Evolutionary conservation across 2,113 vertebrate species (phyloP), one percentile per base, ranked within the genome.

Genomic region (Oreamnos americanus): DNA sequence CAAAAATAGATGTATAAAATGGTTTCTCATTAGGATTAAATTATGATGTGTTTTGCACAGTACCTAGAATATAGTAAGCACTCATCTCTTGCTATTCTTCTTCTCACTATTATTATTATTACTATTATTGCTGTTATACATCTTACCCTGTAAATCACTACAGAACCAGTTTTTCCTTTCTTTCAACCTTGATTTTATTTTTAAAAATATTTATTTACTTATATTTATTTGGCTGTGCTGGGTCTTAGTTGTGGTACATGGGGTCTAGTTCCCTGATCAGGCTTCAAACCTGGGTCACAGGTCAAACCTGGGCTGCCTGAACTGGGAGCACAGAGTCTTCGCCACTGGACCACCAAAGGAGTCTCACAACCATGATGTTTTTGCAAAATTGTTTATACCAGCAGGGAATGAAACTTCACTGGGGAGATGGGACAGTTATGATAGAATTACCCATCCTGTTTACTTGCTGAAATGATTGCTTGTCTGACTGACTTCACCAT

Each of bases 301-400:
- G 36, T 74, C n/a, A 74, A 74, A 39, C 19, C n/a, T 39, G 67
- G 39, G n/a, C 19, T 71, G n/a, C n/a, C 67, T 76, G 21, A 43
- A 26, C 39, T 76, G 39, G 71, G 39, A 43, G 23, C 71, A 43
- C 6, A 76, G 23, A 26, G 23, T 76, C 71, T 76, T 43, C 43
- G 36, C 23, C 71, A 14, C 39, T 76, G 12, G 39, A 25, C 3
- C 23, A 43, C 39, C 71, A 76, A 26, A 23, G 23, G 43, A 43
- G 71, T 26, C 71, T 39, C 23, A 43, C 45, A 74, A 39, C 21
- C 15, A 84, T 33, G 10, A 62, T 58, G 74, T 43, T 92, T 90
- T 79, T 93, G 30, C 33, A 79, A 87, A 94, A 84, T 87, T 96
- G 74, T 87, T 94, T 71, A 90, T 83, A n/a, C 13, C 39, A 58